These are phyloP conservation scores for Apotomis betuletana DNA, from an alignment of 2,888 invertebrate genomes.

Conservation along the genomic window DNA sequence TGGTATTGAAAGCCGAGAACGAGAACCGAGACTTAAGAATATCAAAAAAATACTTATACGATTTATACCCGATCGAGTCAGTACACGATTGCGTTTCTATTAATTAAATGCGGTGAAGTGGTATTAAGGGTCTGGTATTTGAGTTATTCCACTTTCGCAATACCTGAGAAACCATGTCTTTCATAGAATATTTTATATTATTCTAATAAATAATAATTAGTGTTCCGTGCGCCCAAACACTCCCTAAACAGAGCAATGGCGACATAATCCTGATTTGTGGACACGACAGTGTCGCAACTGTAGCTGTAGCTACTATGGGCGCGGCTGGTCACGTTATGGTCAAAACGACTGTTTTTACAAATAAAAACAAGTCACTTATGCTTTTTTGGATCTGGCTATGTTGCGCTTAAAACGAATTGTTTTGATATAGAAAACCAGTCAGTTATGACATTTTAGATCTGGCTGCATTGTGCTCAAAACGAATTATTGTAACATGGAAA, in stretches of 20 bases:
- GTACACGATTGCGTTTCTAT: background rate
- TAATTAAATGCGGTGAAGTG: background rate
- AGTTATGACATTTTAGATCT: no score
- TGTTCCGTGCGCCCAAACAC: slow-evolving; percentile 15
- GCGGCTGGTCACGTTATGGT: background rate
- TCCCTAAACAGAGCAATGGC: slow-evolving; percentile 6
- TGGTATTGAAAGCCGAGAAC: no score
- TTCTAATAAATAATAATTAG: slow-evolving; percentile 24
- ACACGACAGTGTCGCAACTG: slow-evolving; percentile 15
- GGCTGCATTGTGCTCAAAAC: no score
- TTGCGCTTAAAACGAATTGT: no score
- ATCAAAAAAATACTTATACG: no score
- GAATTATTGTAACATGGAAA: no score
- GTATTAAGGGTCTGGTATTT: no score
- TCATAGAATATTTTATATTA: background rate
- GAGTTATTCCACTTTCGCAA: no score
- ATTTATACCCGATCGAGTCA: no score
- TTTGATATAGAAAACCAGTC: no score
- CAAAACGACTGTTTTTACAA: background rate
- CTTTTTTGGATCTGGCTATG: background rate
- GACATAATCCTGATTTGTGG: slow-evolving; percentile 27
- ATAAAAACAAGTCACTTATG: background rate
- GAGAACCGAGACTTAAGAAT: no score
- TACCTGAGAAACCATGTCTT: background rate
- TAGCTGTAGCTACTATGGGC: background rate